phyloP scores from a whole-genome alignment of 2,113 vertebrate species.

The Irena cyanogastra region DNA sequence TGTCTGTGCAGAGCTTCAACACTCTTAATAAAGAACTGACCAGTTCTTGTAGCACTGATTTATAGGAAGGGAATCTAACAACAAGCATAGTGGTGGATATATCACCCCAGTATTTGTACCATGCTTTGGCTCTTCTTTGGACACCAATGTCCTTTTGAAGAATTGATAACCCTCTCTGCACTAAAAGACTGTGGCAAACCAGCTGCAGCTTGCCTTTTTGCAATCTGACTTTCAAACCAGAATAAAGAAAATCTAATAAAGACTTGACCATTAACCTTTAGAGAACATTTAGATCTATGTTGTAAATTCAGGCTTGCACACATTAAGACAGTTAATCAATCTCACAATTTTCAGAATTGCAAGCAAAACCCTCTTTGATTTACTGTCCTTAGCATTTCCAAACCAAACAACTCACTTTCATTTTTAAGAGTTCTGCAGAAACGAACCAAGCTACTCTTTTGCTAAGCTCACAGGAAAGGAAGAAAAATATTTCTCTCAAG shows the following conservation, averaged over 20 bases:
- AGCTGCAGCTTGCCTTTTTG: neutral
- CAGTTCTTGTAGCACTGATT: neutral
- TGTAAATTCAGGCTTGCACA: neutral
- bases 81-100: neutral
- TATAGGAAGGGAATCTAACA: neutral
- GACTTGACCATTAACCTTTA: neutral
- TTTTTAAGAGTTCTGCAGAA: neutral
- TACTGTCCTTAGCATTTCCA: neutral
- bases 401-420: neutral
- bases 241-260: neutral
- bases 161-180: neutral
- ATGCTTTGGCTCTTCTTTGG: neutral
- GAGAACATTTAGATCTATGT: neutral
- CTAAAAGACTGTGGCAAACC: neutral
- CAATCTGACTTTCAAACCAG: neutral
- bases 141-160: neutral
- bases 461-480: neutral
- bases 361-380: neutral
- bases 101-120: neutral
- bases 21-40: neutral
- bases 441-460: neutral
- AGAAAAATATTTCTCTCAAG: neutral
- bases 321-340: neutral
- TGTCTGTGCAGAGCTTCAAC: neutral
- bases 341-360: neutral